Conservation (phyloP, 2,888 invertebrate genomes). For the Nesidiocoris tenuis region DNA sequence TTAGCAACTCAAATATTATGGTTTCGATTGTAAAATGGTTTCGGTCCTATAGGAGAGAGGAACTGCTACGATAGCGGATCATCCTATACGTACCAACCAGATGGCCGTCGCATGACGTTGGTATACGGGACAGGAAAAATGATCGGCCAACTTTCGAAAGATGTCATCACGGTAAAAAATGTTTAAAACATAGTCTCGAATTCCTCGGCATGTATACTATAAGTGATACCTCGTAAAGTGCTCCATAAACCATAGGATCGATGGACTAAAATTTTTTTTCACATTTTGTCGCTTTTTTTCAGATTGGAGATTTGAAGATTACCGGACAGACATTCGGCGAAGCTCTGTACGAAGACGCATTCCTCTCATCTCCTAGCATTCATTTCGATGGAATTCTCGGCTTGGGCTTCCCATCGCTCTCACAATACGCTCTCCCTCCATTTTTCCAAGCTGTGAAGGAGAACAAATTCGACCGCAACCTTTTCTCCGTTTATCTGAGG, state of each 20-base stretch:
- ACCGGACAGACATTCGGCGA: conserved; percentile 20
- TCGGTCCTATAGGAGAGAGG: too few relatives aligned
- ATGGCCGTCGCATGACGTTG: not conserved
- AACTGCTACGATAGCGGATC: conserved; percentile 5
- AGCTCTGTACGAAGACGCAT: conserved; percentile 27
- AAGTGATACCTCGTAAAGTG: too few relatives aligned
- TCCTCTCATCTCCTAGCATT: not conserved
- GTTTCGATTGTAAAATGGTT: too few relatives aligned
- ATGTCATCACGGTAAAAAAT: conserved; percentile 15
- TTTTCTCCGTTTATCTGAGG: conserved; percentile 21
- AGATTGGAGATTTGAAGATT: conserved; percentile 31
- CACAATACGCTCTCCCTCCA: conserved; percentile 24
- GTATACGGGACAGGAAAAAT: conserved; percentile 27
- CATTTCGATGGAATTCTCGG: conserved; percentile 33
- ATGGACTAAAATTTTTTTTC: too few relatives aligned
- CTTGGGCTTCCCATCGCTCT: conserved; percentile 24
- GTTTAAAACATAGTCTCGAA: too few relatives aligned
- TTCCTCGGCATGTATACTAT: too few relatives aligned
- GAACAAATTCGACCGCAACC: not conserved
- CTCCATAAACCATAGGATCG: too few relatives aligned
- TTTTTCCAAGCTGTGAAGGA: conserved; percentile 34
- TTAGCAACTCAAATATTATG: too few relatives aligned
- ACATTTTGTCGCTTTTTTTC: too few relatives aligned
- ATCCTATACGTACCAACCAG: conserved; percentile 11
- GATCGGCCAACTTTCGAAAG: conserved; percentile 7